Conservation (phyloP, 2,113 vertebrate genomes). For the Columba livia region DNA sequence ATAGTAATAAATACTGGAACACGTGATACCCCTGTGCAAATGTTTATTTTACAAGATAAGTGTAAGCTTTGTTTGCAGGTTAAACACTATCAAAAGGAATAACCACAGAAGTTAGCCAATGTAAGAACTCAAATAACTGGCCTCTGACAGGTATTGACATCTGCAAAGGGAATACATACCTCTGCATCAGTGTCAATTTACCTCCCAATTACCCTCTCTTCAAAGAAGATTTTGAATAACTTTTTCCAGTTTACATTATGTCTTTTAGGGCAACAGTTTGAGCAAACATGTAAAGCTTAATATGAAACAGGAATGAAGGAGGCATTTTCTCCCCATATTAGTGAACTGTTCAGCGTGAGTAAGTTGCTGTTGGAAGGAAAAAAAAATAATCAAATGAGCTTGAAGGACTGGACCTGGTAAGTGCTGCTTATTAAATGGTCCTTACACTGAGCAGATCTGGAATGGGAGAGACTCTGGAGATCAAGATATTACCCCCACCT, state of each 20-base stretch:
- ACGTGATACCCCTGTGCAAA: not conserved
- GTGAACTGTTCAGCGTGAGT: rapidly evolving
- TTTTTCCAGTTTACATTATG: not conserved
- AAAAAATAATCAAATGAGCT: not conserved
- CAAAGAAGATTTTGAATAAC: not conserved
- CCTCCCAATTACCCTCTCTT: not conserved
- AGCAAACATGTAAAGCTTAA: not conserved
- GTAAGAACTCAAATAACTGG: not conserved
- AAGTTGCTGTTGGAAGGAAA: rapidly evolving
- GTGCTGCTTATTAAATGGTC: not conserved
- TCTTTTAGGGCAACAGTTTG: not conserved
- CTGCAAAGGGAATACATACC: not conserved
- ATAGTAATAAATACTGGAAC: not conserved
- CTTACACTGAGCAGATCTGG: not conserved
- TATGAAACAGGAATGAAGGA: not conserved
- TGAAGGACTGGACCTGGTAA: rapidly evolving
- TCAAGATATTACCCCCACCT: not conserved
- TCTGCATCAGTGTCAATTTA: not conserved
- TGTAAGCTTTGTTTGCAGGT: not conserved
- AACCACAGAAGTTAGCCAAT: not conserved
- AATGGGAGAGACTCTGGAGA: rapidly evolving
- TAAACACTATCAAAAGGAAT: not conserved
- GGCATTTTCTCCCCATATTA: not conserved
- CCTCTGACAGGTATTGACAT: not conserved
- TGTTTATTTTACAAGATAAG: not conserved